These are phyloP conservation scores for Diarsia mendica DNA, from an alignment of 2,888 invertebrate species.

Conservation along the genomic window DNA sequence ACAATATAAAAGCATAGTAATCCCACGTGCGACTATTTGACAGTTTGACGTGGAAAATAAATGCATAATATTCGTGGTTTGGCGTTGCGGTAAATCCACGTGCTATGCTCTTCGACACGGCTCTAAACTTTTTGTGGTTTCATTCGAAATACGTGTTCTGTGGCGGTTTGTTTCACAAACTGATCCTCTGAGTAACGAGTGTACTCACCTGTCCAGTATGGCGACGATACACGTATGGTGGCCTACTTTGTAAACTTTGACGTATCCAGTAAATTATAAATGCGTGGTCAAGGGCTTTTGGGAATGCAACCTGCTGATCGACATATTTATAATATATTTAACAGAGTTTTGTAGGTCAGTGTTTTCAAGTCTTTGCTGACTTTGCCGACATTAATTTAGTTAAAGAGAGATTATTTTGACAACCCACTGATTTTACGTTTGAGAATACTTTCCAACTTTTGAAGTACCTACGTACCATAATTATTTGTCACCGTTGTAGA, in stretches of 20 bases:
- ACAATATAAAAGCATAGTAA: neutral
- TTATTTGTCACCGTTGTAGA: neutral
- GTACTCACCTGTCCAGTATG: constrained; percentile 44
- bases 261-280: constrained; percentile 48
- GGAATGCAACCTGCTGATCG: constrained; percentile 35
- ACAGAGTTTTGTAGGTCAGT: constrained; percentile 11
- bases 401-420: neutral
- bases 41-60: neutral
- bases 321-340: constrained; percentile 18
- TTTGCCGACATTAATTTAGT: neutral
- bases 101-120: constrained; percentile 2
- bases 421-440: neutral
- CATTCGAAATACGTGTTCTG: constrained; percentile 19
- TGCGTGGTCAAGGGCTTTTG: constrained; percentile 30
- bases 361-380: neutral
- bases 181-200: constrained; percentile 50
- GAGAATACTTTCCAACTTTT: neutral
- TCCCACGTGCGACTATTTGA: neutral
- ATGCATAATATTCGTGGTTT: constrained; percentile 4
- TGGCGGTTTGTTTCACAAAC: constrained; percentile 36
- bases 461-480: neutral
- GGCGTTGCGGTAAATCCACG: constrained; percentile 8
- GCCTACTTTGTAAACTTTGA: constrained; percentile 38
- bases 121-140: constrained; percentile 12
- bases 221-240: constrained; percentile 26